Percentiles rank a stretch among this genome's conserved stretches.
phyloP scores from a whole-genome alignment of 2,888 invertebrate species.

The Rapana venosa region DNA sequence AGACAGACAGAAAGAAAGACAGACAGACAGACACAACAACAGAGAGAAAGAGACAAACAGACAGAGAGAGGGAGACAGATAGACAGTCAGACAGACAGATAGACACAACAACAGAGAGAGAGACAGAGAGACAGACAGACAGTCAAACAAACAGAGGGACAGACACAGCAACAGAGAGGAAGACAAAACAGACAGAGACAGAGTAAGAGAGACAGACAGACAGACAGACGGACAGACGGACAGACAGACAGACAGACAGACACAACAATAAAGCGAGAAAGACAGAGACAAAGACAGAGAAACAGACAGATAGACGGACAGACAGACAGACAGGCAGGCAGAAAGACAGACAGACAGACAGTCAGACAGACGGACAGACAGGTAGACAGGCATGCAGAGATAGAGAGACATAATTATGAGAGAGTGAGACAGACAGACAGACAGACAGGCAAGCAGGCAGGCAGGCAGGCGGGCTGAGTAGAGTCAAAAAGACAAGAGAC shows the following conservation, averaged over 20 bases:
- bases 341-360: background rate
- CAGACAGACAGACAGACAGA: background rate
- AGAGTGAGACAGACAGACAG: no score
- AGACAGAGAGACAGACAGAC: no score
- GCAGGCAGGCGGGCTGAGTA: no score
- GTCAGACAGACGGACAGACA: background rate
- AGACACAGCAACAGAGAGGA: no score
- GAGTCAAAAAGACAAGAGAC: background rate
- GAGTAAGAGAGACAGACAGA: no score
- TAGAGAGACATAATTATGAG: no score
- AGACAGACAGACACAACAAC: background rate
- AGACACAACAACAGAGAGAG: constrained; percentile 10
- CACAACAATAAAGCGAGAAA: no score
- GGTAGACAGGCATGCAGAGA: background rate
- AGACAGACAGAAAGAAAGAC: background rate
- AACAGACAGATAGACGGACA: no score
- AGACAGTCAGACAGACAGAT: no score
- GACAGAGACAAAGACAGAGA: constrained; percentile 21
- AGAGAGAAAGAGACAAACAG: no score
- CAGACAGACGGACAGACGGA: background rate
- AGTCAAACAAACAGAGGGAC: background rate
- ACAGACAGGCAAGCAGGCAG: background rate
- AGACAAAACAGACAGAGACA: constrained; percentile 32
- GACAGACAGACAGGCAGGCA: background rate
- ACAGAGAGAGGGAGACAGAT: background rate